Evolutionary conservation across 2,113 vertebrate genomes (phyloP).

Genomic region (Peromyscus polionotus): DNA sequence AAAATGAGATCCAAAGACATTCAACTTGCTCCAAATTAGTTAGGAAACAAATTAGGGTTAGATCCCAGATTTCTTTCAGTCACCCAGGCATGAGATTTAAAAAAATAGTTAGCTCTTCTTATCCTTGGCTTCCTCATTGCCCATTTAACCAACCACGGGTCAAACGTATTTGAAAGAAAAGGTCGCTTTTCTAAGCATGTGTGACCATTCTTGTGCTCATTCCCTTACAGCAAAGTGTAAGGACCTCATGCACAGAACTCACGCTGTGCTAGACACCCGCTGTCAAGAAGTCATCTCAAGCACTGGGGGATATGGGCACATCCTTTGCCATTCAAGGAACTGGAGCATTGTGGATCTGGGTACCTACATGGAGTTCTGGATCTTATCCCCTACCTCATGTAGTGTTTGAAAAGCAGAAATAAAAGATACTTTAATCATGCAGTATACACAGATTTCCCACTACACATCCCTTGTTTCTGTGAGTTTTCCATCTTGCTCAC

Average conservation of each 20-base stretch:
- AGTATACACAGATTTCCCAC: rapidly evolving
- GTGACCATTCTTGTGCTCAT: neutral
- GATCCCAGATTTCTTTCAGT: neutral
- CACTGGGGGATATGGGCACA: too few species aligned
- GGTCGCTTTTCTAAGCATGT: neutral
- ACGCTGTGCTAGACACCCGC: too few species aligned
- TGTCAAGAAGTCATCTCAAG: neutral
- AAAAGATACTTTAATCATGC: too few species aligned
- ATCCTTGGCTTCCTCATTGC: neutral
- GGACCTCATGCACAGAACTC: rapidly evolving
- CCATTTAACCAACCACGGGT: neutral
- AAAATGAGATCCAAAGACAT: neutral
- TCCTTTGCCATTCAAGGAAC: rapidly evolving
- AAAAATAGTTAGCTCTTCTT: neutral
- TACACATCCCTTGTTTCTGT: rapidly evolving
- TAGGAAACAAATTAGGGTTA: neutral
- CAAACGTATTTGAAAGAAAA: neutral
- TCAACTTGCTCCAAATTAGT: neutral
- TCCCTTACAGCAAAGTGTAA: neutral
- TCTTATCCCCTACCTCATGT: too few species aligned
- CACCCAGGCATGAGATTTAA: neutral
- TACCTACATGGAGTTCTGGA: neutral
- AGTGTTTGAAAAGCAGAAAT: neutral
- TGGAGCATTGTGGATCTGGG: neutral
- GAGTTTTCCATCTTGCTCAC: neutral